A percentile compares a stretch with the other conserved stretches of the same genome.
phyloP scores from a whole-genome alignment of 2,888 invertebrate species.

The Rambutsinella grinnellia region DNA sequence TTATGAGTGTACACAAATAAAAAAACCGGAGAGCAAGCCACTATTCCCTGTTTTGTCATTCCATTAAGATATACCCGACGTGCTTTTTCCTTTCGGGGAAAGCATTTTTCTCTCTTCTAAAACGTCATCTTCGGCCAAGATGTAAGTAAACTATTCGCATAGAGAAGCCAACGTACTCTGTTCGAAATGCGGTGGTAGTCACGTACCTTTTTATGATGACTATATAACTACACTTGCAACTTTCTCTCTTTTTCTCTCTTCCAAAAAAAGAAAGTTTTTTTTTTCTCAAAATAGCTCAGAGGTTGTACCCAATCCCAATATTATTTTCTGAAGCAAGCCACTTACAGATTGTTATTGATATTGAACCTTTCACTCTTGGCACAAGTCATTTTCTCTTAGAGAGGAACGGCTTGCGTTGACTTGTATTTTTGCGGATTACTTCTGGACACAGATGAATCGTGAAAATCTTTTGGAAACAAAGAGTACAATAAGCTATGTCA shows the following conservation, averaged over 20 bases:
- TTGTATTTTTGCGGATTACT: slow-evolving; percentile 25
- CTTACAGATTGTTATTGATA: slow-evolving; percentile 33
- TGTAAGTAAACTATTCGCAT: background rate
- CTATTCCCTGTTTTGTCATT: background rate
- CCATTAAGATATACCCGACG: background rate
- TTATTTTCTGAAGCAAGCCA: too few relatives aligned
- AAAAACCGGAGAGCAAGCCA: background rate
- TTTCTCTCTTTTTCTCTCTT: background rate
- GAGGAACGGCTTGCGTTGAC: slow-evolving; percentile 10
- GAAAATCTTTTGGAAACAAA: background rate
- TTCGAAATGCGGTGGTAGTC: too few relatives aligned
- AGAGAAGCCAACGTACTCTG: too few relatives aligned
- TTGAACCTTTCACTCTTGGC: slow-evolving; percentile 15
- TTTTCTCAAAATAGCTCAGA: background rate
- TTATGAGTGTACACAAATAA: slow-evolving; percentile 1
- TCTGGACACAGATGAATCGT: slow-evolving; percentile 23
- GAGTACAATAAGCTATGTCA: background rate
- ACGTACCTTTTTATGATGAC: slow-evolving; percentile 28
- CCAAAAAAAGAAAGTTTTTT: background rate
- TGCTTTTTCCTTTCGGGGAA: background rate
- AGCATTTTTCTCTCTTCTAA: background rate
- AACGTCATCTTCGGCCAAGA: background rate
- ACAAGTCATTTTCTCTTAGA: slow-evolving; percentile 28
- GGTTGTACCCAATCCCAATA: background rate
- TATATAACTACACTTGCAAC: slow-evolving; percentile 27